Evolutionary conservation across 2,113 vertebrate species (phyloP).

Genomic region (Microcebus griseorufus): DNA sequence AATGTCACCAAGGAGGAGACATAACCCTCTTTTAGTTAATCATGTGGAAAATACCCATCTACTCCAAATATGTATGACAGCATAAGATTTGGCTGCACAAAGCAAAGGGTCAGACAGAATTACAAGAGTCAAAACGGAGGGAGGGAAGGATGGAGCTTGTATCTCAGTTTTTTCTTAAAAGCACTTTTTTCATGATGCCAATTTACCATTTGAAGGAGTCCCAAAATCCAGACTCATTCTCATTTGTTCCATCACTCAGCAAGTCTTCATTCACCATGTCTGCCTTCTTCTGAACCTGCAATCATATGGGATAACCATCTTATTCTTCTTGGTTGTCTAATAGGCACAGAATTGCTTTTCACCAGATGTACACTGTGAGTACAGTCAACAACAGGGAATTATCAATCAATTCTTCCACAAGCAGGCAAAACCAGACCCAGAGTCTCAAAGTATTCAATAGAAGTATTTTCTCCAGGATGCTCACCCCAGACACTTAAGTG

Average conservation of each 20-base stretch:
- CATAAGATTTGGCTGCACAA: not conserved
- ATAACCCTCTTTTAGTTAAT: not conserved
- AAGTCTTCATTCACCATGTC: constrained; percentile 97
- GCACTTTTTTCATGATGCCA: not conserved
- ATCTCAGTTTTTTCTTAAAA: not conserved
- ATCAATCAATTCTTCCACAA: not conserved
- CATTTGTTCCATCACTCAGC: constrained; percentile 92
- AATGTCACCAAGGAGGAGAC: not conserved
- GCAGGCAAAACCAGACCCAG: not conserved
- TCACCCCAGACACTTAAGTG: not conserved
- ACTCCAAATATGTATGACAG: not conserved
- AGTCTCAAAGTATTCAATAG: not conserved
- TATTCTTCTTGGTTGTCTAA: not conserved
- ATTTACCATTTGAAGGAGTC: constrained; percentile 94
- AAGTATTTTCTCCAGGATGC: not conserved
- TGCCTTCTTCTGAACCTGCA: constrained; percentile 97
- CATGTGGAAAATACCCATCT: not conserved
- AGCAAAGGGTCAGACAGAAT: not conserved
- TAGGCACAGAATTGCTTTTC: not conserved
- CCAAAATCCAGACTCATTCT: constrained; percentile 96
- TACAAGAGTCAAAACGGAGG: not conserved
- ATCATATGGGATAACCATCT: not conserved
- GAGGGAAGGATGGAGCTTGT: not conserved
- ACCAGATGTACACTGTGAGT: not conserved
- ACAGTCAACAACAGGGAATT: not conserved